Evolutionary conservation across 2,888 invertebrate genomes (phyloP).

Genomic region (Cremastinae sp.): DNA sequence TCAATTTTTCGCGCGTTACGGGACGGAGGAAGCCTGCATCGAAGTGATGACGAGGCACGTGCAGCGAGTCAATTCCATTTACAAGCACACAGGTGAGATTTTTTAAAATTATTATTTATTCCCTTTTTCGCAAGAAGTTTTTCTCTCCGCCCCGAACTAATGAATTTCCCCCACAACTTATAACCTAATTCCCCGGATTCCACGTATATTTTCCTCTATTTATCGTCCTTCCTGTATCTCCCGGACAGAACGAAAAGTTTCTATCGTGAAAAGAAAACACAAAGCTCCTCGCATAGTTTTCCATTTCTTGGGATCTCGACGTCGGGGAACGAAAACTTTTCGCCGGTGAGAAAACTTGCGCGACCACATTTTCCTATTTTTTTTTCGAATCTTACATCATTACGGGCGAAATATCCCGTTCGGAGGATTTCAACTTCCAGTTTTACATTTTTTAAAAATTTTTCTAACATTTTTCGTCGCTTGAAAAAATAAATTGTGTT

Average conservation of each 20-base stretch:
- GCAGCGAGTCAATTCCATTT: constrained; percentile 94
- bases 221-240: background rate
- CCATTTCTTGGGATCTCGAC: constrained; percentile 18
- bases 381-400: background rate
- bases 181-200: constrained; percentile 35
- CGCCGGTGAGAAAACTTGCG: constrained; percentile 18
- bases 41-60: constrained; percentile 97
- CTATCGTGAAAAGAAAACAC: constrained; percentile 16
- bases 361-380: constrained; percentile 31
- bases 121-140: constrained; percentile 3
- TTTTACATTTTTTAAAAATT: too few species aligned
- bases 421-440: constrained; percentile 19
- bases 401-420: background rate
- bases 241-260: constrained; percentile 6
- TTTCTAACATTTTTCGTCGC: too few species aligned
- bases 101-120: background rate
- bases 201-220: background rate
- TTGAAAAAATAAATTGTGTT: too few species aligned
- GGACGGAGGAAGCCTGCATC: constrained; percentile 95
- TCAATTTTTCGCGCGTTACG: constrained; percentile 96
- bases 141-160: constrained; percentile 31
- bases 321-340: constrained; percentile 31
- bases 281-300: constrained; percentile 43
- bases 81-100: constrained; percentile 88
- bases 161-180: constrained; percentile 35